Evolutionary conservation across 2,888 invertebrate genomes (phyloP).

Genomic region (Aphidius colemani): DNA sequence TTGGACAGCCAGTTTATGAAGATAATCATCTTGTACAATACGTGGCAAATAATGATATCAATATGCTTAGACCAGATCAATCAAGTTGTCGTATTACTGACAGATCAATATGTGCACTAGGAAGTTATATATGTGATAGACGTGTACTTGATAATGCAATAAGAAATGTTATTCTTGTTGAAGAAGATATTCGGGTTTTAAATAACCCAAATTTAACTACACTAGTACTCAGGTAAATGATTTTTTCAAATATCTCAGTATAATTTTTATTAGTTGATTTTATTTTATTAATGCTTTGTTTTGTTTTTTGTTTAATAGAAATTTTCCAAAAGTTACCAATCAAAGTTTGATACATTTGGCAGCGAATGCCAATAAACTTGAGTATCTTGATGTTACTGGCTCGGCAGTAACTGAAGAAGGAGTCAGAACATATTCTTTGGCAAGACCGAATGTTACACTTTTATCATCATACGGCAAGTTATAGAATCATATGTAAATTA

Average conservation of each 20-base stretch:
- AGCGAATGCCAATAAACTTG: conserved; percentile 66
- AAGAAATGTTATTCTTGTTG: conserved; percentile 42
- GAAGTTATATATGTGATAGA: conserved; percentile 45
- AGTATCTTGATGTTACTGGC: conserved; percentile 69
- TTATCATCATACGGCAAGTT: conserved; percentile 50
- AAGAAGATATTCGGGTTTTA: conserved; percentile 45
- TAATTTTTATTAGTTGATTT: background rate
- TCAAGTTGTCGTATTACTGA: conserved; percentile 47
- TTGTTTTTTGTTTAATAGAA: conserved; percentile 56
- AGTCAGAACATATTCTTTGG: conserved; percentile 65
- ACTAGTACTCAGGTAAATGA: conserved; percentile 53
- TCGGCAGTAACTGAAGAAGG: conserved; percentile 69
- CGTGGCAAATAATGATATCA: conserved; percentile 30
- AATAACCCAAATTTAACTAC: conserved; percentile 54
- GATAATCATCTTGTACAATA: conserved; percentile 44
- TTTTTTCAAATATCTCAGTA: background rate
- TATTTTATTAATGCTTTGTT: background rate
- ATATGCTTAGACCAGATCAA: conserved; percentile 33
- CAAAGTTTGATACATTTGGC: conserved; percentile 67
- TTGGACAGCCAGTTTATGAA: conserved; percentile 38
- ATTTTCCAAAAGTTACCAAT: conserved; percentile 69
- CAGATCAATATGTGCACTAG: conserved; percentile 52
- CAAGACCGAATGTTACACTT: conserved; percentile 63
- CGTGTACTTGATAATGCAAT: conserved; percentile 43
- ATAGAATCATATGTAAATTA: background rate